Conservation (phyloP, 2,113 vertebrate species). For the Gavia stellata region DNA sequence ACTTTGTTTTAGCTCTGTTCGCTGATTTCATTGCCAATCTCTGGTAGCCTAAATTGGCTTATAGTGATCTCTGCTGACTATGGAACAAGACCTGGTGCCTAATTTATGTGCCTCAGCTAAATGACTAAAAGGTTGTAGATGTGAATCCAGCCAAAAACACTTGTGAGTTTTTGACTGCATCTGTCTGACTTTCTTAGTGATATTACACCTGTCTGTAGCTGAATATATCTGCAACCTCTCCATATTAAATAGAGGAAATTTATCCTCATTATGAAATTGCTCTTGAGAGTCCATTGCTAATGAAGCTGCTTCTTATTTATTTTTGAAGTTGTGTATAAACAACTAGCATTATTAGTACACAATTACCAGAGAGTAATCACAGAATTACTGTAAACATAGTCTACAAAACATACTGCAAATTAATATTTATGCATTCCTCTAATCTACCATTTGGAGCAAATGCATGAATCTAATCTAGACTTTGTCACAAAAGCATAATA, state of each 20-base stretch:
- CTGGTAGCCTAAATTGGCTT: not conserved
- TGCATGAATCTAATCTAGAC: not conserved
- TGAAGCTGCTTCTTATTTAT: conserved; percentile 62
- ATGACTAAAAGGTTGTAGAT: not conserved
- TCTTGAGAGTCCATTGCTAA: conserved; percentile 56
- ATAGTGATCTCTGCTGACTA: not conserved
- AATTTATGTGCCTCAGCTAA: not conserved
- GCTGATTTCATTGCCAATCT: not conserved
- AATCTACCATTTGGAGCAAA: conserved; percentile 55
- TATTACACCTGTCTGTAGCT: not conserved
- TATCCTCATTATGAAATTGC: conserved; percentile 54
- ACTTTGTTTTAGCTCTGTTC: not conserved
- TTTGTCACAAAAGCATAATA: conserved; percentile 49
- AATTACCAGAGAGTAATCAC: conserved; percentile 71
- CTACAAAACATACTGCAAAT: conserved; percentile 67
- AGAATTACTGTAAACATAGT: conserved; percentile 69
- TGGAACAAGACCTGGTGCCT: not conserved
- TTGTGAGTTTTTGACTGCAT: not conserved
- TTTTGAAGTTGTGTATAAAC: conserved; percentile 64
- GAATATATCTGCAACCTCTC: not conserved
- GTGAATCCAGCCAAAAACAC: not conserved
- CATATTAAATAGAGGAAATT: conserved; percentile 33
- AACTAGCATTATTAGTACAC: conserved; percentile 66
- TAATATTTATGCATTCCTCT: conserved; percentile 69
- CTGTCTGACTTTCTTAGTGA: not conserved